Evolutionary conservation across 2,888 invertebrate species (phyloP), one percentile per base, ranked within the genome.

Genomic region (Eupithecia inturbata): DNA sequence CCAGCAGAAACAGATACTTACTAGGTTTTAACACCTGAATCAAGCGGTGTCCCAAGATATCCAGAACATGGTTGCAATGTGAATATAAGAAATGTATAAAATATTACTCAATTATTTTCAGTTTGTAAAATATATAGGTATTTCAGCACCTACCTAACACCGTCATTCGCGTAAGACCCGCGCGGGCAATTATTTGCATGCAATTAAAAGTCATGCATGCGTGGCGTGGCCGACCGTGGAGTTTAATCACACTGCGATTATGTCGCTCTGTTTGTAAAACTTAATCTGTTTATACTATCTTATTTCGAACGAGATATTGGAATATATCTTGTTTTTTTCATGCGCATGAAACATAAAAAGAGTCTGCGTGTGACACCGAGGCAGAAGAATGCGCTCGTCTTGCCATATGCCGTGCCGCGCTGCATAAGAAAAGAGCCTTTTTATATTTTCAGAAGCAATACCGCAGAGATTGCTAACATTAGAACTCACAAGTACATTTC

Each of bases 361-460:
- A 75, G 81, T 64, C 84, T 88, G 88, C 82, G 73, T 83, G 81
- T 84, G 86, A 87, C 85, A 81, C 80, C 73, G 82, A 57, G 57
- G 83, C 83, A 82, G 80, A 83, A 82, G 84, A 83, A 84, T 84
- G 79, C 83, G 82, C 83, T 81, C 82, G 81, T 83, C 81, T 83
- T 82, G 80, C 79, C 80, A 81, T n/a, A n/a, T 72, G 72, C 79
- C 77, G 77, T 71, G 72, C 79, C 77, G 77, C 80, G 79, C 77
- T 85, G 86, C 85, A 86, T 87, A 85, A 85, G 85, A 84, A 86
- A 85, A 78, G 73, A 82, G 75, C 82, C 84, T 83, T 86, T 78
- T 87, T 86, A 86, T 86, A 85, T 87, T 87, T 86, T 82, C 83
- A 83, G 82, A 77, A 80, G 73, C 75, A 68, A 75, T 36, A 69